Evolutionary conservation across 2,113 vertebrate species (phyloP), one percentile per base, ranked within the genome.

Genomic region (Paedocypris sp.): DNA sequence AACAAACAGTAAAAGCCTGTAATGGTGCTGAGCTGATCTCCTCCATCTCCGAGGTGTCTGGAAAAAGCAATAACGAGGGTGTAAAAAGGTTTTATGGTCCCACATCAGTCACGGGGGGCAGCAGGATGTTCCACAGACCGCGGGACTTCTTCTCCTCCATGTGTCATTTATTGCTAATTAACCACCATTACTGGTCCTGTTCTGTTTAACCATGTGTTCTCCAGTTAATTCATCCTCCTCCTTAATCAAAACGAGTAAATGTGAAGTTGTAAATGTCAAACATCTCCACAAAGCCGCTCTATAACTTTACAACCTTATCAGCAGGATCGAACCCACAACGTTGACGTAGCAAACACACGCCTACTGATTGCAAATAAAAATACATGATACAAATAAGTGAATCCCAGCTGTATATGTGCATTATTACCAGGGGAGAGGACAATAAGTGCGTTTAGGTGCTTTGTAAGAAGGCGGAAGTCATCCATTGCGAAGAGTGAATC

Each of bases 151-250:
- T 39, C 50, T 39, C 8, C 26, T 9, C 53, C 53, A 58, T 42
- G 15, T 58, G 53, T 43, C 25, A 43, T 28, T 29, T 58, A 22
- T 42, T 20, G 12, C 22, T 58, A 58, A 58, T 58, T 43, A 43
- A 58, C 19, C 53, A 43, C 43, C 39, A 58, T 58, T 28, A 43
- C 25, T 19, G 15, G 26, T 20, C 53, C 6, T 2, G 0, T 43
- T 58, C 43, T 22, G 32, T 43, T 16, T 3, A 43, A 43, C 36
- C 26, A 57, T 43, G 15, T 31, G 23, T 13, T 13, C 7, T 2
- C 2, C 2, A 51, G 48, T 49, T 49, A 33, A 51, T 51, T 51
- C 19, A 51, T 51, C 28, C 19, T 35, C 31, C 26, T 35, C 48
- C 19, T 35, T 7, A 19, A 35, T 51, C 31, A 33, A 51, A 51